Conservation (phyloP, 2,113 vertebrate species). For the Thryonomys swinderianus region DNA sequence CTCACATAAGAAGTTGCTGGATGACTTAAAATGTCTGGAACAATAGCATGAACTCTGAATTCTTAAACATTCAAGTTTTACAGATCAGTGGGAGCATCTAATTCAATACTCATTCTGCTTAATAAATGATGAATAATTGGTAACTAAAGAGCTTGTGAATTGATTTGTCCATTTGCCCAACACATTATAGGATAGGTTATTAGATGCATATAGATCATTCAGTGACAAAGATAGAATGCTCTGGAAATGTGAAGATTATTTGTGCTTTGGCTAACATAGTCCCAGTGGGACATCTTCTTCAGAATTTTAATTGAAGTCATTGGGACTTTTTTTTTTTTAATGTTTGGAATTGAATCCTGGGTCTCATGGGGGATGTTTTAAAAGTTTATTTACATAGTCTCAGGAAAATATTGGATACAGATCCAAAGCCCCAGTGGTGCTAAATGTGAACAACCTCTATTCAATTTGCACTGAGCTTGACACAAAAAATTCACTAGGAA, state of each 20-base stretch:
- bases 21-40: conserved; percentile 15
- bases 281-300: conserved; percentile 4
- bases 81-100: not conserved
- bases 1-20: not conserved
- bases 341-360: not conserved
- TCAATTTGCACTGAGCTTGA: conserved; percentile 21
- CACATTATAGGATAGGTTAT: not conserved
- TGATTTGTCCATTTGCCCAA: conserved; percentile 23
- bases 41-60: not conserved
- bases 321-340: not conserved
- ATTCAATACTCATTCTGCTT: conserved; percentile 6
- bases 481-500: not conserved
- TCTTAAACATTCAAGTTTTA: conserved; percentile 51
- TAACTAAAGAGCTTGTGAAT: not conserved
- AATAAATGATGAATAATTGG: conserved; percentile 43
- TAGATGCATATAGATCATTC: not conserved
- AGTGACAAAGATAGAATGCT: conserved; percentile 1
- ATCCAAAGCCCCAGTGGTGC: not conserved
- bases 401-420: conserved; percentile 26
- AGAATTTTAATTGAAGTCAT: conserved; percentile 34
- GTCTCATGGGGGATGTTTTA: not conserved
- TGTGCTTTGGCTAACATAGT: not conserved
- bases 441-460: not conserved
- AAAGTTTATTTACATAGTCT: conserved; percentile 34
- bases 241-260: not conserved